Percentiles rank a stretch among this genome's conserved stretches.
Conservation (phyloP, 2,888 invertebrate species). For the Tribolium freemani region DNA sequence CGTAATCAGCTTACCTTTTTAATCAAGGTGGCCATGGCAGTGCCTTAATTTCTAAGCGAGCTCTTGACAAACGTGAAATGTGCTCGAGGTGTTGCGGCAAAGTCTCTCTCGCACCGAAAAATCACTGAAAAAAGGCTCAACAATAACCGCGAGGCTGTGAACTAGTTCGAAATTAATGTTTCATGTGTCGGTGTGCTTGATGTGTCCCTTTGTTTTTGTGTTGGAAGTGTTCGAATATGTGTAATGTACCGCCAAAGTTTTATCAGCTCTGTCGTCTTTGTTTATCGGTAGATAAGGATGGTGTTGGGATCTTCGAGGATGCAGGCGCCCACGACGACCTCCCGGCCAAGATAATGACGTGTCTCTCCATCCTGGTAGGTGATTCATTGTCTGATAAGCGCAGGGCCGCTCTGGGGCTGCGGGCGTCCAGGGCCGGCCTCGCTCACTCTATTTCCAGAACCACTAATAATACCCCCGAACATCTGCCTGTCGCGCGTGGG, state of each 20-base stretch:
- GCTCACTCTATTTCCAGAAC: slow-evolving; percentile 57
- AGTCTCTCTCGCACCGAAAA: slow-evolving; percentile 19
- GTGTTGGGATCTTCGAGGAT: slow-evolving; percentile 82
- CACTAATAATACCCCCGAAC: slow-evolving; percentile 49
- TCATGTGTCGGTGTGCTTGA: slow-evolving; percentile 66
- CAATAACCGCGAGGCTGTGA: slow-evolving; percentile 65
- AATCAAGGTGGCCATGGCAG: slow-evolving; percentile 66
- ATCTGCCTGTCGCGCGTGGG: slow-evolving; percentile 64
- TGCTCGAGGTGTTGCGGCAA: slow-evolving; percentile 40
- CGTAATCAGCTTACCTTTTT: slow-evolving; percentile 64
- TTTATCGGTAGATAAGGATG: slow-evolving; percentile 78
- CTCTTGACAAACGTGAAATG: slow-evolving; percentile 42
- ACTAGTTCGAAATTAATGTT: slow-evolving; percentile 60
- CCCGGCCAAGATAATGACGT: slow-evolving; percentile 79
- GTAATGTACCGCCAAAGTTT: slow-evolving; percentile 90
- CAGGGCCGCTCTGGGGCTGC: slow-evolving; percentile 34
- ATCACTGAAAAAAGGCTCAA: slow-evolving; percentile 50
- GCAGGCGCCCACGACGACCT: slow-evolving; percentile 76
- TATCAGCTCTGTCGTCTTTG: slow-evolving; percentile 95
- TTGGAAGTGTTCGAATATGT: slow-evolving; percentile 77
- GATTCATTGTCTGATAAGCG: slow-evolving; percentile 60
- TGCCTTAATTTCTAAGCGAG: slow-evolving; percentile 66
- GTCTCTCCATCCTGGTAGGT: slow-evolving; percentile 85
- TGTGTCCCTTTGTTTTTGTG: slow-evolving; percentile 46
- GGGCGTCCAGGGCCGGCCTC: slow-evolving; percentile 45